These are phyloP conservation scores for Rhinogobius similis DNA, from an alignment of 2,113 vertebrate genomes.

Conservation along the genomic window DNA sequence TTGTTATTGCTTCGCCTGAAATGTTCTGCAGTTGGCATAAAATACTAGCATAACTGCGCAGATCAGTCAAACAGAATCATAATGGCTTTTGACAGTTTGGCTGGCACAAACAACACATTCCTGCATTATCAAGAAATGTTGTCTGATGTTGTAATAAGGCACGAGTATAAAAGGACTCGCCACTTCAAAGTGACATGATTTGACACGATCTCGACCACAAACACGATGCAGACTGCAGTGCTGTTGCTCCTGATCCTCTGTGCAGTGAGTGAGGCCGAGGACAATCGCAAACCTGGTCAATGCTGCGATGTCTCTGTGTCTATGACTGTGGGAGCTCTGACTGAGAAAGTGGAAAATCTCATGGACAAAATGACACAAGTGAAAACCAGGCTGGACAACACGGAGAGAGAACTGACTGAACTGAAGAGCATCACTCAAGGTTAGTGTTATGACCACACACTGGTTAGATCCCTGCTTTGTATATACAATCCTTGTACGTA, in stretches of 20 bases:
- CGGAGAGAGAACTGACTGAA: not conserved
- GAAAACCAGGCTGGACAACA: not conserved
- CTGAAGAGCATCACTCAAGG: not conserved
- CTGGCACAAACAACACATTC: no score
- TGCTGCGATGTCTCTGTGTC: not conserved
- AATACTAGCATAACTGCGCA: no score
- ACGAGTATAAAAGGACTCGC: no score
- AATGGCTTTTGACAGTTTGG: no score
- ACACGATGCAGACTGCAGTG: constrained; percentile 26
- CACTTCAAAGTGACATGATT: no score
- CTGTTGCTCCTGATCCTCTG: not conserved
- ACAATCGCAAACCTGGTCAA: not conserved
- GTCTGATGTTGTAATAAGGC: no score
- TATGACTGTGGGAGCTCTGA: constrained; percentile 1
- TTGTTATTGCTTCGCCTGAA: no score
- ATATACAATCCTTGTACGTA: no score
- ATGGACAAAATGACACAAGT: constrained; percentile 3
- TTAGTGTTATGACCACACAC: not conserved
- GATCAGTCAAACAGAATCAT: no score
- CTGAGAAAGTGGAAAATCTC: not conserved
- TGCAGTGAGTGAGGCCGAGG: not conserved
- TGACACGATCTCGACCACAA: not conserved
- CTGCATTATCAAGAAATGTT: no score
- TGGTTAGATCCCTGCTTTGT: no score
- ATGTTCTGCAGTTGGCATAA: no score